These are phyloP conservation scores for Harpalus rubripes DNA, from an alignment of 2,888 invertebrate species.

Conservation along the genomic window DNA sequence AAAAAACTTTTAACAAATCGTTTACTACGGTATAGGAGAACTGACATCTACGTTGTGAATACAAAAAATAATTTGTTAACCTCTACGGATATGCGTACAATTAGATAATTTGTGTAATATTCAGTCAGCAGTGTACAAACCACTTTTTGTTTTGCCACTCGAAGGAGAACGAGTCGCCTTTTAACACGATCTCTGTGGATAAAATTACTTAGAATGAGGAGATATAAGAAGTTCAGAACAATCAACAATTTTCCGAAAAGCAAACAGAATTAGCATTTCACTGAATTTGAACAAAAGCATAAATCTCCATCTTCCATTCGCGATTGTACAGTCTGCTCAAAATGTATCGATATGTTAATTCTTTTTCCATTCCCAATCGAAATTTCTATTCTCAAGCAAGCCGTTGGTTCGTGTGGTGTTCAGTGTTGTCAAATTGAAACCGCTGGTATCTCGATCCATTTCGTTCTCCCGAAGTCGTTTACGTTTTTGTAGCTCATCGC, in stretches of 20 bases:
- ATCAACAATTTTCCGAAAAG: slow-evolving; percentile 1
- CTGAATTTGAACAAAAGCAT: slow-evolving; percentile 14
- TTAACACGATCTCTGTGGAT: too few relatives aligned
- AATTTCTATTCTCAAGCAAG: slow-evolving; percentile 13
- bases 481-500: slow-evolving; percentile 31
- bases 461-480: slow-evolving; percentile 21
- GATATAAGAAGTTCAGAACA: too few relatives aligned
- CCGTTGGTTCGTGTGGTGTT: background rate
- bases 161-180: too few relatives aligned
- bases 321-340: background rate
- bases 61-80: too few relatives aligned
- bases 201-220: too few relatives aligned
- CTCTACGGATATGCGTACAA: too few relatives aligned
- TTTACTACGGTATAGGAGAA: too few relatives aligned
- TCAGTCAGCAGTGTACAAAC: too few relatives aligned
- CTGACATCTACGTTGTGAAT: too few relatives aligned
- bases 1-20: too few relatives aligned
- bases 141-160: too few relatives aligned
- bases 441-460: slow-evolving; percentile 50
- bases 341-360: slow-evolving; percentile 38
- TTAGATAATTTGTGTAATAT: too few relatives aligned
- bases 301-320: slow-evolving; percentile 9
- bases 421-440: slow-evolving; percentile 38
- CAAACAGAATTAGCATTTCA: slow-evolving; percentile 9
- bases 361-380: slow-evolving; percentile 14